Evolutionary conservation across 2,888 invertebrate species (phyloP), one percentile per base, ranked within the genome.

Genomic region (Exocentrus adspersus): DNA sequence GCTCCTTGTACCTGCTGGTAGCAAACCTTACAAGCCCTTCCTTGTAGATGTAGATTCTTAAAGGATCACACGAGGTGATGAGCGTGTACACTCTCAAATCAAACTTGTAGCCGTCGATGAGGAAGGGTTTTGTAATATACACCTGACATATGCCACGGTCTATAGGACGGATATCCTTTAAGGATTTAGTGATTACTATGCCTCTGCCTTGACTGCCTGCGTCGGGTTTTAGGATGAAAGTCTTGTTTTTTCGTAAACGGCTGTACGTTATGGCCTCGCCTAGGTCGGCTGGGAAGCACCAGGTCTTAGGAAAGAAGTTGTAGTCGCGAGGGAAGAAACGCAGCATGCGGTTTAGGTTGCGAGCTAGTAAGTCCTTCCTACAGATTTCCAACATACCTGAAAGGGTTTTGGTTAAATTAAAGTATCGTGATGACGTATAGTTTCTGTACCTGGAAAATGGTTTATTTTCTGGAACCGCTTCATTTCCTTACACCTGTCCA

Each of bases 71-170:
- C 0, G 94, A 94, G 0, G 96, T 95, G 65, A 97, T 92, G 21
- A 97, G 84, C 0, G 91, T 90, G 80, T 97, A 97, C 9, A 96
- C 89, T 65, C 97, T 86, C 62, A 97, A 87, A 82, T 97, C 97
- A 81, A 96, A 96, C 84, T 97, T 97, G 81, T 91, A 95, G 1
- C 95, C 94, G 80, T 97, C 95, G 14, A 96, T 92, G 46, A 96
- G 85, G 70, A 92, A 92, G 0, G 96, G 96, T 87, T 85, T 87
- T 19, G 85, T 81, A 41, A 92, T 81, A 75, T 92, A 92, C 9
- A 90, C 86, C 85, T 96, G 96, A 79, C 95, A 95, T 66, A 97
- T 93, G 81, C 94, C 90, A 76, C 92, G 90, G 73, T 95, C 95
- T 24, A 87, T 86, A 3, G 92, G 89, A 77, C 91, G 92, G 67